Base-by-base conservation (phyloP, 1,140 invertebrate genomes). In the Ptiloglossa arizonensis region DNA sequence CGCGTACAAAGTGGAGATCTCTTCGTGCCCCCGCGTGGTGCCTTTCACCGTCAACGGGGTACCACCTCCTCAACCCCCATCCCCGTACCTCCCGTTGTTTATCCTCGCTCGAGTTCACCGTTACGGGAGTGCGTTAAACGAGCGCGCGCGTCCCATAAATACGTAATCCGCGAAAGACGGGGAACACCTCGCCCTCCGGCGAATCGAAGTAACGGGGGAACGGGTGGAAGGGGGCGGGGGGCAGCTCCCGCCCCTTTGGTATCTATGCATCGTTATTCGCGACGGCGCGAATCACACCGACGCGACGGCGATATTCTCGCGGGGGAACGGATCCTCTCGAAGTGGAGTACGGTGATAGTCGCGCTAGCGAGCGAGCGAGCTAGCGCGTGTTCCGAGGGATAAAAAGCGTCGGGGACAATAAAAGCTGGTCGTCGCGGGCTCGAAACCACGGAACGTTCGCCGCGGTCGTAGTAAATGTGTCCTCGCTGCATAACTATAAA, bases 401-500 rank as follows among this genome's bases (percentile, higher is more conserved):
- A 84, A 88, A 88, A 81, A 80, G 74, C 71, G 71, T 44, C n/a
- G n/a, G 76, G 75, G 80, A 89, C 86, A 89, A 89, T 89, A 89
- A 89, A 89, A 83, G 86, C 84, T 35, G 44, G 59, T 50, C 59
- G 66, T 57, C 71, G 80, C 80, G 83, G 81, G 64, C 78, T 73
- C n/a, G 80, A 71, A 78, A 85, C 85, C 85, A 70, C 79, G 84
- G 66, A 87, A 83, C 76, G 83, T 77, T 77, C 80, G 59, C 41
- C 60, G 75, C 35, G 64, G 71, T 86, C 73, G 80, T 86, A 89
- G 82, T 89, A 90, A 90, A 89, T 90, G 86, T 88, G 87, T 89
- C 89, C 83, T 88, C 87, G 85, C 81, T 88, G 88, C 87, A 88
- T 90, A 90, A 89, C 89, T 88, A 88, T 90, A 89, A 90, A 90